These are phyloP conservation scores for Phaenicophaeus curvirostris DNA, from an alignment of 2,797 vertebrate species.

Conservation along the genomic window DNA sequence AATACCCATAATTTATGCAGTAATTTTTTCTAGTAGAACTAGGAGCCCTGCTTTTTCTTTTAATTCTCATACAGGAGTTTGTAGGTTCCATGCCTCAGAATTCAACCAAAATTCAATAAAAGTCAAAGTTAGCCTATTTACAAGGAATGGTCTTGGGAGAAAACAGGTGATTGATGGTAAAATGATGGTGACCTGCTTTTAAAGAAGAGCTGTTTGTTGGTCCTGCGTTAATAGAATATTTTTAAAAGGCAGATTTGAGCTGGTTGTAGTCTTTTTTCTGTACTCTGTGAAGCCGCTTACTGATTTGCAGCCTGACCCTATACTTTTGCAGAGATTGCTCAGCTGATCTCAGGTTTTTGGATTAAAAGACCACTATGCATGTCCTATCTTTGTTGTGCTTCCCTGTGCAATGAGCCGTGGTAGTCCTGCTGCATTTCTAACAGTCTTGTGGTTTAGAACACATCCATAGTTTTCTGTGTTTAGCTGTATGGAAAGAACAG, in stretches of 20 bases:
- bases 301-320: background rate
- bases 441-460: conserved; percentile 3
- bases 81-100: background rate
- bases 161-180: background rate
- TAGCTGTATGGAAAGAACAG: background rate
- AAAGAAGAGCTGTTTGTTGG: background rate
- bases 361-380: background rate
- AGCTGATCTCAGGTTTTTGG: background rate
- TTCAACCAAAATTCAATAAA: background rate
- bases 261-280: background rate
- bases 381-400: background rate
- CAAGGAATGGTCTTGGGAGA: background rate
- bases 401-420: background rate
- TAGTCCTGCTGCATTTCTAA: conserved; percentile 30
- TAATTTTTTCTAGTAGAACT: background rate
- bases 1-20: background rate
- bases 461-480: background rate
- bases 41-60: background rate
- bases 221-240: background rate
- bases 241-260: background rate
- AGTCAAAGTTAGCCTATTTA: background rate
- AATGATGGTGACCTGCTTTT: background rate
- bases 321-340: background rate
- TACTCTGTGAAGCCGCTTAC: background rate
- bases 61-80: background rate